Evolutionary conservation across 1,140 invertebrate genomes (phyloP).

Genomic region (Bombus impatiens): DNA sequence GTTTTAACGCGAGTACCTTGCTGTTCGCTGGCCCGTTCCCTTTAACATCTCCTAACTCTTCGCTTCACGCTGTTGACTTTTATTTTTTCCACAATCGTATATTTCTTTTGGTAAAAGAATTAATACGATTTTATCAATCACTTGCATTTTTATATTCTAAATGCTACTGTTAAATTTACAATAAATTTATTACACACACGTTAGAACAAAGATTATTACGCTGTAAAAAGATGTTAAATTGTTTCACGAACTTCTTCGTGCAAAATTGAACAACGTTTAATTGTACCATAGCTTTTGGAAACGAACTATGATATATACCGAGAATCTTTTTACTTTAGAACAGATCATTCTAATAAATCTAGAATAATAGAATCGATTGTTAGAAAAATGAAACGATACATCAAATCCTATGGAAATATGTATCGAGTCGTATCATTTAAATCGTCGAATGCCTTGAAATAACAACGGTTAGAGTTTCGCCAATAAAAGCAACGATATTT

Average conservation of each 20-base stretch:
- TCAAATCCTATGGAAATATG: too few species aligned
- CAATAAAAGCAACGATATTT: neutral
- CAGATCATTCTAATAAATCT: too few species aligned
- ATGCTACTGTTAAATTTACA: too few species aligned
- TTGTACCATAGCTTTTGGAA: neutral
- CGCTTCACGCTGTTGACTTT: neutral
- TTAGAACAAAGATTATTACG: neutral
- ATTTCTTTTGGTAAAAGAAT: neutral
- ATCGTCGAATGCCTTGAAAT: too few species aligned
- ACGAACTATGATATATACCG: neutral
- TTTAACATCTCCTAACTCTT: neutral
- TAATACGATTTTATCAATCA: neutral
- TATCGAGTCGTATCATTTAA: too few species aligned
- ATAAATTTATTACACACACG: neutral
- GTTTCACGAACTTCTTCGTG: too few species aligned
- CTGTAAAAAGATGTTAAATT: neutral
- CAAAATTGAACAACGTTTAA: too few species aligned
- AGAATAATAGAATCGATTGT: too few species aligned
- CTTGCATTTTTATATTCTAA: neutral
- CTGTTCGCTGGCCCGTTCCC: neutral
- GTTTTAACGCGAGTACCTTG: constrained; percentile 8
- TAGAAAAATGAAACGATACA: too few species aligned
- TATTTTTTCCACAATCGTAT: neutral
- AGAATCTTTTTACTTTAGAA: too few species aligned
- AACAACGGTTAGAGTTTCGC: too few species aligned